A percentile compares a stretch with the other conserved stretches of the same genome.
phyloP scores from a whole-genome alignment of 1,140 invertebrate species.

The Zaprionus nigranus region DNA sequence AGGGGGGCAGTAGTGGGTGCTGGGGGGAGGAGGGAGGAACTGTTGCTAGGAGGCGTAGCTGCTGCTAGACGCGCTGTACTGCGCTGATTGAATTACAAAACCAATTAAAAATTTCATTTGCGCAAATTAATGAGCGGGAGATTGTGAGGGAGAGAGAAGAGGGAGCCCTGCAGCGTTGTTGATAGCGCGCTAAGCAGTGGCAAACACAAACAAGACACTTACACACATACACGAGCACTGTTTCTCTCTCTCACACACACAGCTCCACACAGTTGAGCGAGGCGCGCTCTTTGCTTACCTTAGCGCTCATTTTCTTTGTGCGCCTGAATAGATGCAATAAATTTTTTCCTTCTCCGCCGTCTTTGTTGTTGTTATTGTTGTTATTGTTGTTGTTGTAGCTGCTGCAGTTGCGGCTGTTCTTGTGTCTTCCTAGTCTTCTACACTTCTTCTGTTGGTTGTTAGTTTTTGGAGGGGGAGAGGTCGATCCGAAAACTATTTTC shows the following conservation, averaged over 20 bases:
- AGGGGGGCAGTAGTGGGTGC: too few relatives aligned
- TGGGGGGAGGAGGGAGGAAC: background rate
- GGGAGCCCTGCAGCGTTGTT: conserved; percentile 40
- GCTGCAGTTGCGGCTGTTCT: conserved; percentile 11
- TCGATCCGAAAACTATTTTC: conserved; percentile 1
- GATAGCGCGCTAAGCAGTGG: conserved; percentile 39
- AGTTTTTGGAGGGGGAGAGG: too few relatives aligned
- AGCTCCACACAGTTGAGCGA: conserved; percentile 19
- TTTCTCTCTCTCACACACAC: conserved; percentile 7
- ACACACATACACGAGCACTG: conserved; percentile 11
- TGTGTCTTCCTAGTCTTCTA: background rate
- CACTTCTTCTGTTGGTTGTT: conserved; percentile 1
- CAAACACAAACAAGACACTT: conserved; percentile 19
- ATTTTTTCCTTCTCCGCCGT: conserved; percentile 39
- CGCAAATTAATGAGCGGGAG: conserved; percentile 23
- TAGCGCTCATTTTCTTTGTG: conserved; percentile 81
- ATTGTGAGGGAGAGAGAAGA: background rate
- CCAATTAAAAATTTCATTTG: conserved; percentile 52
- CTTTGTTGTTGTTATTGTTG: background rate
- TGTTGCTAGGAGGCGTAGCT: background rate
- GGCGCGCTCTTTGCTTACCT: conserved; percentile 67
- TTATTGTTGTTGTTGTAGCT: conserved; percentile 1
- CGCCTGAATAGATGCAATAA: conserved; percentile 72
- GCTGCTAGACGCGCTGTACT: background rate
- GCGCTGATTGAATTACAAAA: conserved; percentile 38